Evolutionary conservation across 2,113 vertebrate species (phyloP).

Genomic region (Excalfactoria chinensis): DNA sequence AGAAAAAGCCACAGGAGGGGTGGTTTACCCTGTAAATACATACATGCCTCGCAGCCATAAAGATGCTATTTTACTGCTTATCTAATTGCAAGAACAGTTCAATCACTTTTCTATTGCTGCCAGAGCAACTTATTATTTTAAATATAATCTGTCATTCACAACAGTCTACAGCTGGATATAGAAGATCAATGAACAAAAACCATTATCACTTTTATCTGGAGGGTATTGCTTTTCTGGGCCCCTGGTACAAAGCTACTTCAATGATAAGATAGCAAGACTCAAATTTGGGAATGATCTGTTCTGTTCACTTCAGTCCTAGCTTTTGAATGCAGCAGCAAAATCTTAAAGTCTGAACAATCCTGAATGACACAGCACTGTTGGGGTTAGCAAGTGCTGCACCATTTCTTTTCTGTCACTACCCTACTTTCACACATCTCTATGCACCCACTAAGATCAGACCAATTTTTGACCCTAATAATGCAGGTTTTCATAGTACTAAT

Average conservation of each 20-base stretch:
- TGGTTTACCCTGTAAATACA: not conserved
- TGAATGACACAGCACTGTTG: not conserved
- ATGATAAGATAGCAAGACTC: not conserved
- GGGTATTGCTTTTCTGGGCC: not conserved
- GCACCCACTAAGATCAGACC: not conserved
- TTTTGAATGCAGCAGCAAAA: not conserved
- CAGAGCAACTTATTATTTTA: not conserved
- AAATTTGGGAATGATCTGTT: not conserved
- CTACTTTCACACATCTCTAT: not conserved
- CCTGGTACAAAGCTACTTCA: not conserved
- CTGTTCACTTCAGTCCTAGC: not conserved
- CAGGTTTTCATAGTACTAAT: not conserved
- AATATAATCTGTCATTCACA: not conserved
- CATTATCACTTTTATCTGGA: conserved; percentile 76
- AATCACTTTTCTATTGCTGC: not conserved
- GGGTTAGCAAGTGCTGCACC: not conserved
- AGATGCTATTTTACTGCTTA: not conserved
- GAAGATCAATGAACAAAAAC: conserved; percentile 37
- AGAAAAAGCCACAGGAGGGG: conserved; percentile 12
- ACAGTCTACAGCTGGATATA: not conserved
- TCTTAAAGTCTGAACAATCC: not conserved
- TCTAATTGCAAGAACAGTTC: not conserved
- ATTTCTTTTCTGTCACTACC: not conserved
- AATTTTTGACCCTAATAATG: not conserved
- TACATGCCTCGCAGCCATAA: not conserved